phyloP scores from a whole-genome alignment of 2,888 invertebrate genomes.

The Hemithea aestivaria region DNA sequence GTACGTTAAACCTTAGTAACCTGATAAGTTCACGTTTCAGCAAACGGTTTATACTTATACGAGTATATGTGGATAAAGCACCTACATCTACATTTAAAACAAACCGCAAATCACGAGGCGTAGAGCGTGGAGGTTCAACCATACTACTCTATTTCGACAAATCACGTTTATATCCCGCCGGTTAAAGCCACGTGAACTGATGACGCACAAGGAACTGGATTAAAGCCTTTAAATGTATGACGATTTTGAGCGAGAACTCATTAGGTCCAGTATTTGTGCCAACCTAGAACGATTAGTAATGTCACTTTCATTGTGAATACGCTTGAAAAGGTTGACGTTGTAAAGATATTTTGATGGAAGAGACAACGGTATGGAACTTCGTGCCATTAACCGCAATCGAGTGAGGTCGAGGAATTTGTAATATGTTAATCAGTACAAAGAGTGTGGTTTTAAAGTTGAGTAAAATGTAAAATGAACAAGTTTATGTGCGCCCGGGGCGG shows the following conservation, averaged over 20 bases:
- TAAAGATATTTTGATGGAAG: constrained; percentile 13
- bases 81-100: constrained; percentile 27
- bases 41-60: constrained; percentile 24
- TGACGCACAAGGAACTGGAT: constrained; percentile 39
- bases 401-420: constrained; percentile 4
- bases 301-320: constrained; percentile 16
- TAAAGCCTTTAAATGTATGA: constrained; percentile 14
- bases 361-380: constrained; percentile 1
- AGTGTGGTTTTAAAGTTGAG: constrained; percentile 8
- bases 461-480: constrained; percentile 23
- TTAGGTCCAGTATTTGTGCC: constrained; percentile 13
- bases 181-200: constrained; percentile 36
- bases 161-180: constrained; percentile 40
- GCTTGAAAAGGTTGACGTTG: constrained; percentile 12
- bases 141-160: constrained; percentile 38
- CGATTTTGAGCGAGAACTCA: constrained; percentile 12
- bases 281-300: constrained; percentile 12
- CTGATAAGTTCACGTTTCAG: constrained; percentile 25
- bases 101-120: constrained; percentile 46
- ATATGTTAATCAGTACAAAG: constrained; percentile 8
- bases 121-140: constrained; percentile 36
- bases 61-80: constrained; percentile 5
- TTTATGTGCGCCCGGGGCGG: constrained; percentile 17
- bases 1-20: constrained; percentile 21
- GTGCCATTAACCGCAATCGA: constrained; percentile 10